phyloP scores from a whole-genome alignment of 2,797 vertebrate genomes.

The Phylloscopus collybita region DNA sequence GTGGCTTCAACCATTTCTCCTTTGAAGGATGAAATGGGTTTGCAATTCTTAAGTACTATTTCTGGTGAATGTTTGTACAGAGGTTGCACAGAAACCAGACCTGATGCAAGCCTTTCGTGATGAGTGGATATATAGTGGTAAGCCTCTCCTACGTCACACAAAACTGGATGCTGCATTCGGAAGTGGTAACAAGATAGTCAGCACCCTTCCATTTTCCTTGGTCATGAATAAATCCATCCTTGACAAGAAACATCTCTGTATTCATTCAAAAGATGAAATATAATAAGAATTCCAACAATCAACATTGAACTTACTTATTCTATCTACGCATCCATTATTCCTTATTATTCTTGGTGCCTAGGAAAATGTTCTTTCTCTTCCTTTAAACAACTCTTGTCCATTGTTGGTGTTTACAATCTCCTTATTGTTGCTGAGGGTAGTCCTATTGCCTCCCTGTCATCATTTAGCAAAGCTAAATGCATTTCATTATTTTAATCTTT shows the following conservation, averaged over 20 bases:
- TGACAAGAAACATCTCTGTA: background rate
- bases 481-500: slow-evolving; percentile 64
- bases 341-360: background rate
- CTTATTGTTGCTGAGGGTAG: slow-evolving; percentile 24
- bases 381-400: slow-evolving; percentile 28
- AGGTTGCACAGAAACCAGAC: background rate
- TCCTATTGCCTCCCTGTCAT: slow-evolving; percentile 16
- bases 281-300: background rate
- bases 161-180: background rate
- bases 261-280: background rate
- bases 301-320: background rate
- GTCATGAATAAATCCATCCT: background rate
- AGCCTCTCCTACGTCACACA: background rate
- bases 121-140: background rate
- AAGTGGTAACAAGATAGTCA: background rate
- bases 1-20: background rate
- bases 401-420: slow-evolving; percentile 37
- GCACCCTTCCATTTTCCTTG: background rate
- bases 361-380: slow-evolving; percentile 20
- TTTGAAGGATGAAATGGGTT: background rate
- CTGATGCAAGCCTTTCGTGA: background rate
- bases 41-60: background rate
- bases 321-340: background rate
- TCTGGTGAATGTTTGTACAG: background rate
- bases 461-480: slow-evolving; percentile 42